Base-by-base conservation (phyloP, 2,888 invertebrate genomes). In the Chorisops tibialis region DNA sequence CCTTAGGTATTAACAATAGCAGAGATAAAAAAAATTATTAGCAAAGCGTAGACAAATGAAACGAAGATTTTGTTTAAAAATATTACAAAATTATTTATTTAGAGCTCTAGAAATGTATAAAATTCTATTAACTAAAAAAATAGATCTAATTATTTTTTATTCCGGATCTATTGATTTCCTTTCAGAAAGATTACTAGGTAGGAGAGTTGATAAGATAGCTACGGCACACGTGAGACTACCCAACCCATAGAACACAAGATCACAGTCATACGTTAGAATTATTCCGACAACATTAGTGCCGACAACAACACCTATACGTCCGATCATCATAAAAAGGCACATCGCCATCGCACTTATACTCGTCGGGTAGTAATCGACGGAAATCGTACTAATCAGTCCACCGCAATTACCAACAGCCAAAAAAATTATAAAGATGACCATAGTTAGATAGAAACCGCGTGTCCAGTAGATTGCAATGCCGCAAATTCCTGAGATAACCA, bases 381-480 rank as follows among this genome's bases (percentile, higher is more conserved):
- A 77, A 0, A 84, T 82, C 0, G 84, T 83, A 65, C 81, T 81
- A 70, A 84, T 79, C 22, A 84, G 68, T 0, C 83, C 83, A 30
- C 83, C 83, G 59, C 83, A 83, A 1, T 82, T 82, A 11, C 83
- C 84, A 4, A 79, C 78, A 74, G 81, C 81, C 69, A 83, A 81
- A 69, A 81, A 80, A 2, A 83, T 51, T 0, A 82, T 82, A 58
- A 84, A 77, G 3, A 87, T 79, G 0, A 86, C 75, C 1, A 89
- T 80, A 1, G 85, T 84, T 21, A 85, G 70, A 38, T 81, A 76
- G 59, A 85, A 83, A 61, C 82, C 80, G 49, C 76, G 75, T 0
- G 84, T 79, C 73, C 85, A 83, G 69, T 87, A 85, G 1, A 88
- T 81, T 0, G 79, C 77, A 4, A 83, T 79, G 0, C 85, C 82